Conservation (phyloP, 2,888 invertebrate genomes). For the Cheilosia soror region DNA sequence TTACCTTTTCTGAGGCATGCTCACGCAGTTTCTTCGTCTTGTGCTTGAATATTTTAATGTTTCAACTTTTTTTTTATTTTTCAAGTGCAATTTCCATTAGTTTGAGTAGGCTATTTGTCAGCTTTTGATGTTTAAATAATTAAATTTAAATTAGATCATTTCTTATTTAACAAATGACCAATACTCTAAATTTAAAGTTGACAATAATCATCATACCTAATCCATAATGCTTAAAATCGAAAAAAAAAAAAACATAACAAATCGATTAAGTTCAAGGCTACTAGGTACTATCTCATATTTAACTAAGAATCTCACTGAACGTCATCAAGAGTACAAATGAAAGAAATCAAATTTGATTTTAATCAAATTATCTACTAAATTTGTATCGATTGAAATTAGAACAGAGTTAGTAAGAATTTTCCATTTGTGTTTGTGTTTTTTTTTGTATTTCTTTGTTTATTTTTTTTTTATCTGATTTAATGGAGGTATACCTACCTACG, state of each 20-base stretch:
- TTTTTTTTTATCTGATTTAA: not conserved
- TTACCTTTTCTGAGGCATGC: no score
- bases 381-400: not conserved
- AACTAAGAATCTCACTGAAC: not conserved
- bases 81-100: no score
- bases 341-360: not conserved
- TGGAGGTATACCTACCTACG: no score
- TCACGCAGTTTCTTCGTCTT: no score
- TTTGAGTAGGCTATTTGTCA: no score
- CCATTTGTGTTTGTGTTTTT: not conserved
- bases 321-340: not conserved
- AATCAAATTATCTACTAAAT: not conserved
- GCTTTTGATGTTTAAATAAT: no score
- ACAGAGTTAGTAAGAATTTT: not conserved
- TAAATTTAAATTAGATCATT: no score
- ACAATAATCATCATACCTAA: not conserved
- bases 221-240: not conserved
- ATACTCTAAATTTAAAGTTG: not conserved
- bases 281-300: not conserved
- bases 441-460: not conserved
- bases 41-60: no score
- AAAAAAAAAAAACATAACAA: not conserved
- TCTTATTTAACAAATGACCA: no score
- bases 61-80: no score
- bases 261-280: conserved; percentile 3